Evolutionary conservation across 2,888 invertebrate species (phyloP).

Genomic region (Brassicogethes aeneus): DNA sequence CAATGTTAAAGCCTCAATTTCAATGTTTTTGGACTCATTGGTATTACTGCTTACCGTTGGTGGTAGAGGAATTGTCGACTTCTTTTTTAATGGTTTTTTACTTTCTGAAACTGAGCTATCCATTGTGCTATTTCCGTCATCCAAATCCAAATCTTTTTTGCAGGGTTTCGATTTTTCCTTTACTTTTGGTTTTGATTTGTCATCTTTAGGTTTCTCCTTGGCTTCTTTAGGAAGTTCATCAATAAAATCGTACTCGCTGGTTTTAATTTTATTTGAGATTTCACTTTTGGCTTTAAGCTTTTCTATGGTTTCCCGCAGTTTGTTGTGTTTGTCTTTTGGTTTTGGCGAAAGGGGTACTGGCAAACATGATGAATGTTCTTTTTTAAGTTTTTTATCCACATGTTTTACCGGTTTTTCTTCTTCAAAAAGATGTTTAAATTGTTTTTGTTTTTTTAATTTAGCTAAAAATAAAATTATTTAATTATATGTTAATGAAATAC

Average conservation of each 20-base stretch:
- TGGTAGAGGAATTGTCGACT: slow-evolving; percentile 20
- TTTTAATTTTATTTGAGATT: slow-evolving; percentile 37
- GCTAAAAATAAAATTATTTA: neutral
- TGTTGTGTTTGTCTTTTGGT: slow-evolving; percentile 39
- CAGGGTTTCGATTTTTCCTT: slow-evolving; percentile 21
- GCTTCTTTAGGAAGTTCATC: slow-evolving; percentile 30
- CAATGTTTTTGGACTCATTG: slow-evolving; percentile 33
- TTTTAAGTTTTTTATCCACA: slow-evolving; percentile 15
- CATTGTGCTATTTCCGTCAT: slow-evolving; percentile 30
- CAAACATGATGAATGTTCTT: slow-evolving; percentile 5
- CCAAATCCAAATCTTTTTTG: slow-evolving; percentile 26
- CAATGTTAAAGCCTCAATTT: slow-evolving; percentile 53
- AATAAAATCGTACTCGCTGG: slow-evolving; percentile 26
- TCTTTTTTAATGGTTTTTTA: slow-evolving; percentile 23
- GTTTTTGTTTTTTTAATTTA: slow-evolving; percentile 23
- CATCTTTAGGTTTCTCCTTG: slow-evolving; percentile 9
- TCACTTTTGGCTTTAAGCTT: slow-evolving; percentile 56
- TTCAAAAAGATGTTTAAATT: slow-evolving; percentile 28
- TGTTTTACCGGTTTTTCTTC: slow-evolving; percentile 18
- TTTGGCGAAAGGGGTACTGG: slow-evolving; percentile 20
- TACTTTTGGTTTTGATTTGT: slow-evolving; percentile 14
- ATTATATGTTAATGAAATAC: too few species aligned
- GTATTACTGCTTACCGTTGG: slow-evolving; percentile 10
- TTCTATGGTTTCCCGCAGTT: slow-evolving; percentile 47
- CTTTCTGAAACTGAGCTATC: slow-evolving; percentile 28